A percentile compares a stretch with the other conserved stretches of the same genome.
These are phyloP conservation scores for Ateles fusciceps DNA, from an alignment of 2,797 vertebrate genomes.

Conservation along the genomic window DNA sequence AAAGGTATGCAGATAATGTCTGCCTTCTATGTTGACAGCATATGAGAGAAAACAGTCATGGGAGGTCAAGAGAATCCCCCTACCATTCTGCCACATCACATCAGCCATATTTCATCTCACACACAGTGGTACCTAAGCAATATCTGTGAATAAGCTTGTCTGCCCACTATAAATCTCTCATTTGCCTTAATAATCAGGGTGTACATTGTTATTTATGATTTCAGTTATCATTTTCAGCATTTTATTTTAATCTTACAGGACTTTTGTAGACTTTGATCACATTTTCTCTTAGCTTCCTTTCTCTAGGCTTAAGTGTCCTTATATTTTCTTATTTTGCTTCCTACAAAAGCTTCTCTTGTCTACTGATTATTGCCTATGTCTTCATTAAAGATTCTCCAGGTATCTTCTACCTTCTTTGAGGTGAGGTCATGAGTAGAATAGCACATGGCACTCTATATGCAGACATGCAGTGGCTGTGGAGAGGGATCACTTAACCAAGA, in stretches of 20 bases:
- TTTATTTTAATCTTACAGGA: neutral
- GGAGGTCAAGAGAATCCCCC: neutral
- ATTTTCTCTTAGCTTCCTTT: neutral
- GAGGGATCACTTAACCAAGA: neutral
- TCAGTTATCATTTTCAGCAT: neutral
- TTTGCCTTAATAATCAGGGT: neutral
- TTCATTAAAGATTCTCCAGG: neutral
- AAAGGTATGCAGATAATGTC: neutral
- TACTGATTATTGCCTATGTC: neutral
- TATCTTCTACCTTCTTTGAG: neutral
- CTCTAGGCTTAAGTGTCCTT: neutral
- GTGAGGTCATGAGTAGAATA: neutral
- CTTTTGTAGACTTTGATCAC: neutral
- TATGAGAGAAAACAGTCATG: neutral
- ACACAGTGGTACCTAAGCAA: no score
- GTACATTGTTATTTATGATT: neutral
- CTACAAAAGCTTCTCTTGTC: neutral
- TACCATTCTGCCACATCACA: accelerated
- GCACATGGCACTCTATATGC: neutral
- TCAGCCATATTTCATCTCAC: neutral
- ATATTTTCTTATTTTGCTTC: neutral
- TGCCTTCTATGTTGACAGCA: neutral
- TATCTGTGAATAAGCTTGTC: neutral
- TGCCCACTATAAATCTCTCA: neutral
- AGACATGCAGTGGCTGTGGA: neutral